Percentiles rank a stretch among this genome's conserved stretches.
Evolutionary conservation across 2,113 vertebrate species (phyloP).

Genomic region (Excalfactoria chinensis): DNA sequence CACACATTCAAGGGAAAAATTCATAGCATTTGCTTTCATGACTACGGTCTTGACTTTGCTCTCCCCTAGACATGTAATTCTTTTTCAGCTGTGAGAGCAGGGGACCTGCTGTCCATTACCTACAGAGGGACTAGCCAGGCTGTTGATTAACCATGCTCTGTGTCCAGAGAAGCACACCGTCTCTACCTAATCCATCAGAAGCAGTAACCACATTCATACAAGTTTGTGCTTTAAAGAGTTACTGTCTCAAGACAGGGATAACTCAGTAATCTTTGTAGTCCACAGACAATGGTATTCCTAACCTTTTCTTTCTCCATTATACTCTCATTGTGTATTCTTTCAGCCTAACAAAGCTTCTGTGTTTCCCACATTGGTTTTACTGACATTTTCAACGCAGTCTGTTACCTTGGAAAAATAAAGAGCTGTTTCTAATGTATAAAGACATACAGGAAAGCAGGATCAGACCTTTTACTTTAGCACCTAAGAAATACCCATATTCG

Average conservation of each 20-base stretch:
- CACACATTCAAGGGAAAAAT: constrained; percentile 41
- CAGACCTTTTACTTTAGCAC: constrained; percentile 56
- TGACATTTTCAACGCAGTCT: background rate
- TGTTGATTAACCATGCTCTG: background rate
- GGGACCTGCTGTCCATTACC: background rate
- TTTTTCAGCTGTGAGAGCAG: background rate
- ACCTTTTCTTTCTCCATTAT: background rate
- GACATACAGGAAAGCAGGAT: constrained; percentile 39
- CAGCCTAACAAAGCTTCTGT: background rate
- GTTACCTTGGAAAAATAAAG: constrained; percentile 6
- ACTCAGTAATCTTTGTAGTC: background rate
- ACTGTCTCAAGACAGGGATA: background rate
- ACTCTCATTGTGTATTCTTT: background rate
- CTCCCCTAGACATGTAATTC: background rate
- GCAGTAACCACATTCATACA: constrained; percentile 47
- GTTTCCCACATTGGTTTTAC: background rate
- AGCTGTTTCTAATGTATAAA: constrained; percentile 12
- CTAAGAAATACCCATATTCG: constrained; percentile 28
- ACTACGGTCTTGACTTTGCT: constrained; percentile 17
- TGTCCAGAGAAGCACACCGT: background rate
- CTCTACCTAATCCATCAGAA: background rate
- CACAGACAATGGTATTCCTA: background rate
- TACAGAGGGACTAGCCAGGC: background rate
- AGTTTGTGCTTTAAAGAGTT: constrained; percentile 62
- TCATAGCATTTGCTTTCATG: background rate